Base-by-base conservation (phyloP, 2,888 invertebrate genomes). In the Drosophila hamatofila region DNA sequence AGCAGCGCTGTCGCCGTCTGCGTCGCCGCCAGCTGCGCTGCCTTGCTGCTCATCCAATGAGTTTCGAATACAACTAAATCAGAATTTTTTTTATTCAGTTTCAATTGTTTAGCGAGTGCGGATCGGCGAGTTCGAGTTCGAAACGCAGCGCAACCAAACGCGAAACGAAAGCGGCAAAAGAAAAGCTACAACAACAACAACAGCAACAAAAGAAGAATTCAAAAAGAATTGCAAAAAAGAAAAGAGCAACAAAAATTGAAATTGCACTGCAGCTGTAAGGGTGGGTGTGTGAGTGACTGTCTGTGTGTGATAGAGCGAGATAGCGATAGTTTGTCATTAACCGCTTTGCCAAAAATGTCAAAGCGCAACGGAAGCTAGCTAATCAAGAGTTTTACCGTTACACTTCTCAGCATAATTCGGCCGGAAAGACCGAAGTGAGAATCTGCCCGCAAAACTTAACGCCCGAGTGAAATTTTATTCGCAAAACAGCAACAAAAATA, bases 61-160 rank as follows among this genome's bases (percentile, higher is more conserved):
- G 84, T 88, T 87, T 87, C 84, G 82, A 89, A 87, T 78, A 82
- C 88, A 90, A 89, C 91, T 88, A 88, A 91, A 86, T 91, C 90
- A 91, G 92, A 92, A 91, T 91, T 91, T 91, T 46, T 41, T 49
- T 91, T 91, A 91, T 91, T 92, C 92, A 90, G 92, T 92, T 91
- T 87, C 88, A 92, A 90, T 92, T 91, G 92, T 91, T 90, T 88
- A 91, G 90, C 90, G 92, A 91, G 90, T 91, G 86, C 91, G 91
- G 91, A 90, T 91, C 90, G 89, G 61, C 76, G 81, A 75, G 57
- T 80, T 75, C 81, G 80, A 78, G 75, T 82, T 75, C 59, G 72
- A 71, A 72, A 72, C 75, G 78, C 80, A 73, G 80, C 79, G 72
- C 58, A 75, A 57, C 66, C 66, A 72, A 71, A 80, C 70, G 64